Conservation (phyloP, 1,140 invertebrate genomes). For the Drosophila seguyi region DNA sequence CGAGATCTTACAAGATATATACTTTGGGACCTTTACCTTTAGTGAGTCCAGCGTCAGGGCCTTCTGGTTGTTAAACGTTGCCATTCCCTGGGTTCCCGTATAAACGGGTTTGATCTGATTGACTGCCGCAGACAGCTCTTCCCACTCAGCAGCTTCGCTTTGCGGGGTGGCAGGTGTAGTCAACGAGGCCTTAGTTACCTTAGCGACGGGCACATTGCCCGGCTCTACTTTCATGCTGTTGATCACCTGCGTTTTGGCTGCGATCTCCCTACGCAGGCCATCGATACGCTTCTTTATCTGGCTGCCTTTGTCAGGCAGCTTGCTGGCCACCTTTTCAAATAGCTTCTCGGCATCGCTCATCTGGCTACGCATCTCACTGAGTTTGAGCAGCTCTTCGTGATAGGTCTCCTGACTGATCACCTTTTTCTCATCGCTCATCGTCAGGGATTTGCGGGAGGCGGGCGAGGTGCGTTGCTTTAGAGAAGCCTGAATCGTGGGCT, state of each 20-base stretch:
- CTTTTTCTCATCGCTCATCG: slow-evolving; percentile 21
- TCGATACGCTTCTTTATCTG: slow-evolving; percentile 67
- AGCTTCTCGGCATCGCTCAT: slow-evolving; percentile 56
- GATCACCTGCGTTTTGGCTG: slow-evolving; percentile 22
- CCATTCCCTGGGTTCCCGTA: slow-evolving; percentile 72
- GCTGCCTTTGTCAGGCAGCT: slow-evolving; percentile 67
- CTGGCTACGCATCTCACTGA: slow-evolving; percentile 53
- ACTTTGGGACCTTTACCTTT: slow-evolving; percentile 51
- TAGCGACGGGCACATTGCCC: slow-evolving; percentile 2
- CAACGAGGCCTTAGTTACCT: slow-evolving; percentile 5
- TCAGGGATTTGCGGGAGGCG: not conserved
- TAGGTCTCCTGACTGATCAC: slow-evolving; percentile 50
- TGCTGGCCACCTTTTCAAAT: slow-evolving; percentile 56
- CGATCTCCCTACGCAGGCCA: slow-evolving; percentile 45
- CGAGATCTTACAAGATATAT: not conserved
- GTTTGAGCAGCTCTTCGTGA: slow-evolving; percentile 54
- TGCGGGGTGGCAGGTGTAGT: not conserved
- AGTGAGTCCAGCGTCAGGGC: slow-evolving; percentile 73
- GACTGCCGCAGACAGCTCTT: slow-evolving; percentile 63
- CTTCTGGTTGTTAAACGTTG: slow-evolving; percentile 78
- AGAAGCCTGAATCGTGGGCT: slow-evolving; percentile 66
- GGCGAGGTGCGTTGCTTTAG: slow-evolving; percentile 13
- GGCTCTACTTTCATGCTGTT: slow-evolving; percentile 44
- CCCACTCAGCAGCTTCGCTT: slow-evolving; percentile 30
- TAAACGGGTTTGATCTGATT: slow-evolving; percentile 70